These are phyloP conservation scores for Schizotus pectinicornis DNA, from an alignment of 2,888 invertebrate species.

Conservation along the genomic window DNA sequence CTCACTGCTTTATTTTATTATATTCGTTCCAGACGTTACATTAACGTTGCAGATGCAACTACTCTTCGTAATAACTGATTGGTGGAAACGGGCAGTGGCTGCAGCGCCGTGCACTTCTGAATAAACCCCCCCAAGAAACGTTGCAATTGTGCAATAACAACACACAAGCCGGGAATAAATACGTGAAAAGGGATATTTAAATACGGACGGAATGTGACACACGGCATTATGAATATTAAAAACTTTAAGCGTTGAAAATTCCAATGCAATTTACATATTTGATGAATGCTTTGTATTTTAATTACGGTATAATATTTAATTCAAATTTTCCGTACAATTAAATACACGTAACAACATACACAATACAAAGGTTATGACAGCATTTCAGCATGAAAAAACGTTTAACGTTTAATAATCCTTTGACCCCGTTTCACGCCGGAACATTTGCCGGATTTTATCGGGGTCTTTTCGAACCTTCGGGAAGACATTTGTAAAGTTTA, in stretches of 20 bases:
- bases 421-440: constrained; percentile 42
- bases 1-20: constrained; percentile 49
- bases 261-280: constrained; percentile 59
- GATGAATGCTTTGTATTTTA: constrained; percentile 61
- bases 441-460: background rate
- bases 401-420: constrained; percentile 48
- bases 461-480: background rate
- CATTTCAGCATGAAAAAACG: constrained; percentile 52
- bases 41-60: constrained; percentile 32
- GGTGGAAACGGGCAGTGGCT: too few species aligned
- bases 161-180: constrained; percentile 7
- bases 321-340: constrained; percentile 60
- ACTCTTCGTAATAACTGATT: constrained; percentile 33
- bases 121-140: constrained; percentile 11
- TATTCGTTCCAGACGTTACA: constrained; percentile 40
- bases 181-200: constrained; percentile 41
- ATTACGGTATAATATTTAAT: constrained; percentile 60
- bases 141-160: constrained; percentile 12
- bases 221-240: constrained; percentile 56
- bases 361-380: constrained; percentile 54
- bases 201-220: constrained; percentile 47
- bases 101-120: background rate
- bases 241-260: constrained; percentile 58
- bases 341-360: constrained; percentile 54
- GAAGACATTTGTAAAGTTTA: too few species aligned